Evolutionary conservation across 2,113 vertebrate species (phyloP).

Genomic region (Chinchilla lanigera): DNA sequence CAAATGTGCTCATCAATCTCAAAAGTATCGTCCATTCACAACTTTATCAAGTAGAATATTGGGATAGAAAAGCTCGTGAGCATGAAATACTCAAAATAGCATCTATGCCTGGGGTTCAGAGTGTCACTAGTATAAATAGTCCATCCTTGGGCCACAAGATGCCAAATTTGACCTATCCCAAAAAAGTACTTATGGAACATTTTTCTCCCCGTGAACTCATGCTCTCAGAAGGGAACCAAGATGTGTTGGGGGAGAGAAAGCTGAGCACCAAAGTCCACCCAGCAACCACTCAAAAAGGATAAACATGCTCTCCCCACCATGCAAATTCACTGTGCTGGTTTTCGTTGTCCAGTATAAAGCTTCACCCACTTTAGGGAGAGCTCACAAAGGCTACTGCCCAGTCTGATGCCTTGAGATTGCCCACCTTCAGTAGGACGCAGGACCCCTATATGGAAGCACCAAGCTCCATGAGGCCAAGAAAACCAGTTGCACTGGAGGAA

Average conservation of each 20-base stretch:
- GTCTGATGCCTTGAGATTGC: neutral
- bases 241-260: neutral
- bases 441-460: rapidly evolving
- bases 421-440: neutral
- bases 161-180: neutral
- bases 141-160: neutral
- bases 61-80: neutral
- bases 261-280: neutral
- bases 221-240: neutral
- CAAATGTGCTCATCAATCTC: neutral
- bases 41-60: neutral
- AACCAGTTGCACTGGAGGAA: neutral
- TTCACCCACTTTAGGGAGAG: neutral
- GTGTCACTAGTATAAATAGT: neutral
- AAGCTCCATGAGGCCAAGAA: neutral
- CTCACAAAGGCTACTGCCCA: no score
- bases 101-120: neutral
- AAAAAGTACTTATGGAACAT: neutral
- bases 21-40: neutral
- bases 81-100: neutral
- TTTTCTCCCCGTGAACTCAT: neutral
- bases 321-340: neutral
- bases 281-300: no score
- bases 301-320: no score
- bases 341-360: neutral